Base-by-base conservation (phyloP, 2,113 vertebrate species). In the Oreochromis spilurus region DNA sequence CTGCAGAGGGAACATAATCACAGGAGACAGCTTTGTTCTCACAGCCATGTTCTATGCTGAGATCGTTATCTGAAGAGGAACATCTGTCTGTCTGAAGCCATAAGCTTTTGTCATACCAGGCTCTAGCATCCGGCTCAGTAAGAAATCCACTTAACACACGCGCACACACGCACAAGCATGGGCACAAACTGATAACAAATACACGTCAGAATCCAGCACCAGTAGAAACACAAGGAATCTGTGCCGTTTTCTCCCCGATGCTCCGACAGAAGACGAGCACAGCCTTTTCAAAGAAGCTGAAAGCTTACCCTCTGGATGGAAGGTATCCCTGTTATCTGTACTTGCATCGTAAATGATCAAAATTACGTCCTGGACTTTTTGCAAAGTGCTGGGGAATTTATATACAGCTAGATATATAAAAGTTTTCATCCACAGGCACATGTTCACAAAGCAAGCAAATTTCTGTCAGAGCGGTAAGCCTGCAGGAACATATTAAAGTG, bases 31-130 rank as follows among this genome's bases (percentile, higher is more conserved):
- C 89, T 91, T 90, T 93, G 89, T 91, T 92, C 88, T 91, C 79
- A 36, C 87, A 85, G 92, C 89, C 91, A 87, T 87, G 85, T 93
- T 91, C 85, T 88, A 14, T 84, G 89, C 85, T 87, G 78, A 85
- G 93, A 94, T 92, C 70, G 5, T 84, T 88, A 93, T 93, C 93
- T 91, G 87, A 90, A 88, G 91, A 91, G 83, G 84, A 95, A 93
- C 93, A 94, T 93, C 93, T 94, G 93, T 88, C 88, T 89, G 86
- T 94, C 85, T 94, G 88, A 88, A 91, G 84, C 79, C 34, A 50
- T 80, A 75, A 88, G 86, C 88, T 92, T 93, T 89, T 87, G 84
- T 94, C 90, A 85, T 77, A 82, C 79, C 62, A 83, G 86, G 57
- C 79, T 82, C 54, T 70, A 45, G 75, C 88, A 91, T 92, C 81